Evolutionary conservation across 2,797 vertebrate genomes (phyloP).

Genomic region (Gouania willdenowi): DNA sequence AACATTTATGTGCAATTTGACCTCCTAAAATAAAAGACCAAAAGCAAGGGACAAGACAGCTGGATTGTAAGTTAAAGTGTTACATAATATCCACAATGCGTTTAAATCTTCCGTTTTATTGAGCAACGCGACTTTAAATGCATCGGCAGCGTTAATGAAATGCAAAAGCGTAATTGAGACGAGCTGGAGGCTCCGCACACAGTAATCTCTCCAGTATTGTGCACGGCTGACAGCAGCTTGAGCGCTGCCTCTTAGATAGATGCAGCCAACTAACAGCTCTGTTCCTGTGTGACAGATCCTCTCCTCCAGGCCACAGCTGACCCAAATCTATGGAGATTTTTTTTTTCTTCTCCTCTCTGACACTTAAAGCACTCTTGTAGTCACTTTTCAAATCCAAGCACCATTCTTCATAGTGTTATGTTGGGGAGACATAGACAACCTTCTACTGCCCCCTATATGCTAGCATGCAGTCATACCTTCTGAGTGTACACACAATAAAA

Average conservation of each 20-base stretch:
- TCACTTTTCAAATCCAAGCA: slow-evolving; percentile 12
- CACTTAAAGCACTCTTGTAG: neutral
- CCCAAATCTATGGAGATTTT: slow-evolving; percentile 47
- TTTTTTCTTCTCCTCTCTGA: neutral
- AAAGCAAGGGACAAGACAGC: neutral
- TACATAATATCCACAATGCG: too few relatives aligned
- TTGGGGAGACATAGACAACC: slow-evolving; percentile 8
- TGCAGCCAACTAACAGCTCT: slow-evolving; percentile 33
- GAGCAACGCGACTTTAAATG: slow-evolving; percentile 1
- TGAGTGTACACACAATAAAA: slow-evolving; percentile 1
- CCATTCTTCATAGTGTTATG: slow-evolving; percentile 10
- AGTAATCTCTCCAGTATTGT: slow-evolving; percentile 32
- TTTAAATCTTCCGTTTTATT: neutral
- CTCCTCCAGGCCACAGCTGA: slow-evolving; percentile 58
- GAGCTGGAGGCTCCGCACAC: slow-evolving; percentile 14
- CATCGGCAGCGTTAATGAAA: slow-evolving; percentile 17
- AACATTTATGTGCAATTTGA: slow-evolving; percentile 18
- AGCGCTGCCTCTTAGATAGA: slow-evolving; percentile 51
- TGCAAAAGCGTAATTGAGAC: slow-evolving; percentile 19
- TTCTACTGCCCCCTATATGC: slow-evolving; percentile 60
- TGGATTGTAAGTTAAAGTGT: neutral
- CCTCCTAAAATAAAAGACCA: slow-evolving; percentile 15
- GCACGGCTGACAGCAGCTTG: slow-evolving; percentile 27
- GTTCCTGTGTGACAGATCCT: slow-evolving; percentile 49
- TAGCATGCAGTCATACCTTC: slow-evolving; percentile 2